Percentiles rank a stretch among this genome's conserved stretches.
These are phyloP conservation scores for Falcaria lacertinaria DNA, from an alignment of 2,888 invertebrate species.

Conservation along the genomic window DNA sequence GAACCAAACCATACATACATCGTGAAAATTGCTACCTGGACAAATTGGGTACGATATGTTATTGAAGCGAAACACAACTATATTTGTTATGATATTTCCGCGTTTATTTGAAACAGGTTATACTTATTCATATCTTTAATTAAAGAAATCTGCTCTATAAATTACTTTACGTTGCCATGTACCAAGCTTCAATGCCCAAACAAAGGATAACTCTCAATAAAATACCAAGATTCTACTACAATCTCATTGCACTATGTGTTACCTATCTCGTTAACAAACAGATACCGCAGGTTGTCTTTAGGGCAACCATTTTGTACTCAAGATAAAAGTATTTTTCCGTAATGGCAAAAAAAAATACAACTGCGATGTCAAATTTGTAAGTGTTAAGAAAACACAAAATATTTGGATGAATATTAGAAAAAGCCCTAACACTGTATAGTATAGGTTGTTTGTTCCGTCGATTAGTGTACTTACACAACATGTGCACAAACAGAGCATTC, in stretches of 20 bases:
- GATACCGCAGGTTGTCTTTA: too few relatives aligned
- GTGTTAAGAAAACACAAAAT: conserved; percentile 7
- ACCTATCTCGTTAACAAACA: background rate
- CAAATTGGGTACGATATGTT: too few relatives aligned
- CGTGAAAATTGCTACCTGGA: too few relatives aligned
- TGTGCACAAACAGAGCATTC: conserved; percentile 25
- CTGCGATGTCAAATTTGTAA: conserved; percentile 2
- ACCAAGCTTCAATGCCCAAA: background rate
- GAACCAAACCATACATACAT: too few relatives aligned
- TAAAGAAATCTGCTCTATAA: background rate
- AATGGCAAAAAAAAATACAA: too few relatives aligned
- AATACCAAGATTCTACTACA: background rate
- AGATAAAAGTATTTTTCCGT: too few relatives aligned
- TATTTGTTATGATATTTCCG: too few relatives aligned
- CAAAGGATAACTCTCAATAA: background rate
- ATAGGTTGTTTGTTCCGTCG: conserved; percentile 6
- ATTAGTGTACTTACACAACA: conserved; percentile 29
- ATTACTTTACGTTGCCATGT: background rate
- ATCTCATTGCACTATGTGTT: background rate
- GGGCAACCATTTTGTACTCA: conserved; percentile 7
- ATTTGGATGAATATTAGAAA: conserved; percentile 16
- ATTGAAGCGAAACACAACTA: too few relatives aligned
- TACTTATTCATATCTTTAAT: too few relatives aligned
- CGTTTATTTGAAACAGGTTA: too few relatives aligned
- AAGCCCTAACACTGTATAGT: conserved; percentile 13